These are phyloP conservation scores for Scaptomyza montana DNA, from an alignment of 1,140 invertebrate species.

Conservation along the genomic window DNA sequence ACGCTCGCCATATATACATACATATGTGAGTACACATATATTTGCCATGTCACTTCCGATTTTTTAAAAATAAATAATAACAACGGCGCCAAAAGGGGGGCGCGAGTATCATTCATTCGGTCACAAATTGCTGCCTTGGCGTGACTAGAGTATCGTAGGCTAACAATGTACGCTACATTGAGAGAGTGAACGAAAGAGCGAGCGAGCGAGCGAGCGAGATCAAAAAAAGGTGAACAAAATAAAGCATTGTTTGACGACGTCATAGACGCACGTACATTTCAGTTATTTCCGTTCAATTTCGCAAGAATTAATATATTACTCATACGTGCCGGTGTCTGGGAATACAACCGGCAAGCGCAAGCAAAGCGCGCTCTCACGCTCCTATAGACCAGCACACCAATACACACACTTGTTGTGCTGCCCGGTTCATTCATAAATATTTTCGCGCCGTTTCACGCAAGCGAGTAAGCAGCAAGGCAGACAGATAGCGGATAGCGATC, in stretches of 20 bases:
- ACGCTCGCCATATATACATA: not conserved
- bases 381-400: constrained; percentile 1
- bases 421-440: constrained; percentile 58
- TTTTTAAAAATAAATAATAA: not conserved
- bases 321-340: constrained; percentile 61
- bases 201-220: not conserved
- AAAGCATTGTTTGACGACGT: constrained; percentile 15
- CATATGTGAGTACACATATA: not conserved
- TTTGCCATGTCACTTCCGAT: constrained; percentile 20
- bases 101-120: constrained; percentile 12
- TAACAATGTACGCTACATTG: not conserved
- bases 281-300: constrained; percentile 83
- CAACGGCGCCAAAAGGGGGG: not conserved
- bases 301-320: constrained; percentile 76
- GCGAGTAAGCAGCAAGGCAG: not conserved
- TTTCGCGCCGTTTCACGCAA: constrained; percentile 18
- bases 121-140: not conserved
- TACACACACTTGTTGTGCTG: constrained; percentile 12
- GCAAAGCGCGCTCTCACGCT: constrained; percentile 40
- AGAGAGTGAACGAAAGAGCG: not conserved
- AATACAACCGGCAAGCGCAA: constrained; percentile 23
- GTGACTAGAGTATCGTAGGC: constrained; percentile 1
- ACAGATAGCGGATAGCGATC: too few species aligned
- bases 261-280: constrained; percentile 42
- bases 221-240: not conserved